Evolutionary conservation across 2,888 invertebrate genomes (phyloP), one percentile per base, ranked within the genome.

Genomic region (Eupsilia transversa): DNA sequence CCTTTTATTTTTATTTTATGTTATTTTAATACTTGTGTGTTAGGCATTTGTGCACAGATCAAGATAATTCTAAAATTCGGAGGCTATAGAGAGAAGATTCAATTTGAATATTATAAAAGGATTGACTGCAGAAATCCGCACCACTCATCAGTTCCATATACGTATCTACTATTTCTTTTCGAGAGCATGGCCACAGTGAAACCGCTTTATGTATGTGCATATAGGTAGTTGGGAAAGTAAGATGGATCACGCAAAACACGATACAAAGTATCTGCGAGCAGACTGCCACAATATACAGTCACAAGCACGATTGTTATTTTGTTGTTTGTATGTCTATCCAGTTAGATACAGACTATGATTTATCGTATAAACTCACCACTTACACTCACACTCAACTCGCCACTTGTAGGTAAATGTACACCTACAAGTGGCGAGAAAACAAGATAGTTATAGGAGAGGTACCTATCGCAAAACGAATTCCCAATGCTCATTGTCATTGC

Each of bases 91-190:
- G 35, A 30, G n/a, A 46, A 20, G 20, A 63, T 49, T 17, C 10
- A 23, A 49, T 63, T 75, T 17, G 33, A 64, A 64, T 56, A 38
- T 74, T 63, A 30, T 56, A 30, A 35, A 33, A 61, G 12, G 17
- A 17, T 38, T 33, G 46, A 57, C 17, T 38, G 30, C 23, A 10
- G 10, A 38, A 35, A 52, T 30, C 46, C 23, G 14, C 30, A 71
- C 12, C 23, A 27, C 5, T 27, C 27, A 54, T 17, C 54, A 43
- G 56, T 43, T 41, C 23, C 6, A 23, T 7, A 14, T 14, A 63
- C 20, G 12, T 14, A 14, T n/a, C 5, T 14, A 17, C 5, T 64
- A 43, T 64, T 64, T 64, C 1, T 49, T 64, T 49, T 9, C 9
- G 23, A 14, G 23, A 30, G 30, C 33, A 23, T 6, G 30, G 0